Evolutionary conservation across 2,113 vertebrate genomes (phyloP).

Genomic region (Copsychus sechellarum): DNA sequence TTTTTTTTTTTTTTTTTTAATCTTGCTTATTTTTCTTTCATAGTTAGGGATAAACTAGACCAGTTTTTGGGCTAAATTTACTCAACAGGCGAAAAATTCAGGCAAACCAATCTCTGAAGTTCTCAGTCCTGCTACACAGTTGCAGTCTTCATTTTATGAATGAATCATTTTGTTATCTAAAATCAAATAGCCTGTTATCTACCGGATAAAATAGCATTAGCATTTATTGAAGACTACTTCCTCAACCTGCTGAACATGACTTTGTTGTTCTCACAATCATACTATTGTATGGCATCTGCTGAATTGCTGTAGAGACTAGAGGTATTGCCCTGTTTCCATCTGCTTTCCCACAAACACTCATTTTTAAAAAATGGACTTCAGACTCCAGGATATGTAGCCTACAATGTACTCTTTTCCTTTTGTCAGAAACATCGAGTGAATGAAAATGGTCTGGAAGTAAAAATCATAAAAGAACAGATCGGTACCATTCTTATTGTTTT

Average conservation of each 20-base stretch:
- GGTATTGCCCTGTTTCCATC: background rate
- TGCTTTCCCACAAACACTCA: background rate
- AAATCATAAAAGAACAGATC: conserved; percentile 11
- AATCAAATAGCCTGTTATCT: background rate
- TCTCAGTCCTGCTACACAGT: background rate
- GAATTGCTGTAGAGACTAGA: background rate
- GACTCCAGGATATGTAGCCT: background rate
- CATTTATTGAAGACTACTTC: background rate
- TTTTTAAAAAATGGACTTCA: background rate
- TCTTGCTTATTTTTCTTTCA: background rate
- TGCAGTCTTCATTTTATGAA: conserved; percentile 13
- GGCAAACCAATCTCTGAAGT: background rate
- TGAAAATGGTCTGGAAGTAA: background rate
- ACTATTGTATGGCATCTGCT: background rate
- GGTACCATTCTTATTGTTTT: background rate
- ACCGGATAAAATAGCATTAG: background rate
- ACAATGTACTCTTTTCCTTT: background rate
- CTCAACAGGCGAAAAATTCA: background rate
- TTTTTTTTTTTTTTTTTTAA: background rate
- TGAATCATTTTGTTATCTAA: conserved; percentile 19
- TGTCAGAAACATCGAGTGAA: background rate
- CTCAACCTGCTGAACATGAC: background rate
- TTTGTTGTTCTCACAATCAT: background rate
- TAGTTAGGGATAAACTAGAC: background rate
- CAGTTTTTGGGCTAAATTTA: background rate